Evolutionary conservation across 2,797 vertebrate species (phyloP).

Genomic region (Pristis pectinata): DNA sequence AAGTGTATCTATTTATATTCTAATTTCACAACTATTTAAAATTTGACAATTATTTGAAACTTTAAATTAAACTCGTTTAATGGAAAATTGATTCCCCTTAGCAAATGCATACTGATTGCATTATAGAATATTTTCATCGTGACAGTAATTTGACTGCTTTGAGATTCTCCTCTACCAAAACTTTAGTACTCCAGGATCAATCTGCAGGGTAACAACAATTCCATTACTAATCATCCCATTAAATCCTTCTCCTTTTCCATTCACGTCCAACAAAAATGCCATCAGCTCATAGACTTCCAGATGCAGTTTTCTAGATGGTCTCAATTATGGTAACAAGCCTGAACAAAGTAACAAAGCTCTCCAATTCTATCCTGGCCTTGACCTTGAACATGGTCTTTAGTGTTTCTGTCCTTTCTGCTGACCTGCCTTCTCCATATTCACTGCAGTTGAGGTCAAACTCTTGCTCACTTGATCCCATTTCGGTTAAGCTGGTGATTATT

Average conservation of each 20-base stretch:
- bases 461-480: not conserved
- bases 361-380: not conserved
- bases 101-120: not conserved
- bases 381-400: not conserved
- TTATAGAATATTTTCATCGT: not conserved
- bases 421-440: too few species aligned
- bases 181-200: not conserved
- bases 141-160: not conserved
- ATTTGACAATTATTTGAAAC: not conserved
- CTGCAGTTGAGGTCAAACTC: not conserved
- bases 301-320: too few species aligned
- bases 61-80: conserved; percentile 2
- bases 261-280: not conserved
- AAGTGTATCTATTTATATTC: conserved; percentile 56
- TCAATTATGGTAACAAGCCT: too few species aligned
- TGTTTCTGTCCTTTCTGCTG: not conserved
- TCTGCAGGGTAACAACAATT: not conserved
- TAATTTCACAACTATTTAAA: not conserved
- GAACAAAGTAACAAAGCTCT: not conserved
- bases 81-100: not conserved
- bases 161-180: not conserved
- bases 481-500: not conserved
- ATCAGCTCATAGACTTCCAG: not conserved
- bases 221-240: not conserved
- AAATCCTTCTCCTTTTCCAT: not conserved